phyloP scores from a whole-genome alignment of 1,140 invertebrate genomes.

The Bombyx mori region DNA sequence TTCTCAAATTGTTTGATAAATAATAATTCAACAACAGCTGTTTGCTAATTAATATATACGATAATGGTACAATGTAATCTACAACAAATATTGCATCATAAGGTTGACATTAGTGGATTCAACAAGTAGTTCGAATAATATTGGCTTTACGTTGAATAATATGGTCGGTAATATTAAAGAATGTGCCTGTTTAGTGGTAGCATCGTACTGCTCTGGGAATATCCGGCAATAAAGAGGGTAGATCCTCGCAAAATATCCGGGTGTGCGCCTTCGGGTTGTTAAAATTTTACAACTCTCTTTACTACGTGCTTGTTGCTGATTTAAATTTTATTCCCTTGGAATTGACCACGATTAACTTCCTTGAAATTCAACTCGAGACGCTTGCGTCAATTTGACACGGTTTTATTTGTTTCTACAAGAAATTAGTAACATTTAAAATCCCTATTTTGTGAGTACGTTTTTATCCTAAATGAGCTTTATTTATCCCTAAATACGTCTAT shows the following conservation, averaged over 20 bases:
- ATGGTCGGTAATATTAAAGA: constrained; percentile 34
- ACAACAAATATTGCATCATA: no score
- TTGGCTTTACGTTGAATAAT: constrained; percentile 18
- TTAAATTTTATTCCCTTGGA: constrained; percentile 6
- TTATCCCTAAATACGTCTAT: no score
- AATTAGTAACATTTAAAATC: no score
- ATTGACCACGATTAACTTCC: constrained; percentile 5
- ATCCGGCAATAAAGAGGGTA: constrained; percentile 33
- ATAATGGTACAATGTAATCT: no score
- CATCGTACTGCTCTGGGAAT: constrained; percentile 26
- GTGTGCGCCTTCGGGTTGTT: constrained; percentile 30
- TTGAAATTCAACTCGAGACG: no score
- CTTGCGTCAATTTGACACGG: no score
- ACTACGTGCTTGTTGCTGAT: constrained; percentile 6
- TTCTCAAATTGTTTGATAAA: no score
- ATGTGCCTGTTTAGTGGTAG: constrained; percentile 23
- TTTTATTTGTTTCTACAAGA: no score
- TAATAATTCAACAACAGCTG: no score
- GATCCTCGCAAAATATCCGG: constrained; percentile 8
- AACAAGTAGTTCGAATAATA: background rate
- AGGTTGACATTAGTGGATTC: background rate
- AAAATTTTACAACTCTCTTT: constrained; percentile 49
- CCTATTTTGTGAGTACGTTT: no score
- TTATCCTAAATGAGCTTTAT: no score
- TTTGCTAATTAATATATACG: no score